Base-by-base conservation (phyloP, 1,140 invertebrate genomes). In the Apis mellifera region DNA sequence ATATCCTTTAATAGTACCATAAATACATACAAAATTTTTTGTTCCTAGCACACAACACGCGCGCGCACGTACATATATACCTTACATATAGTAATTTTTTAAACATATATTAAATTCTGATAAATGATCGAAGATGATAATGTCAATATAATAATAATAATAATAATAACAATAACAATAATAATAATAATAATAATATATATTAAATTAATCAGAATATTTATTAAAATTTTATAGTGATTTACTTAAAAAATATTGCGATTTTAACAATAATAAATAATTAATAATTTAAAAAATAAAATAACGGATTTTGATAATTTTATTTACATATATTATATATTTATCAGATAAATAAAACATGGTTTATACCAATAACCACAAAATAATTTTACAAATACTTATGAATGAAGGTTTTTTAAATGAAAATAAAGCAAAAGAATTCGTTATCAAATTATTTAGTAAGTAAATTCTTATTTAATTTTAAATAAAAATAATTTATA, bases 381-480 rank as follows among this genome's bases (percentile, higher is more conserved):
- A 88, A 23, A 71, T 69, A 19, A 1, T 88, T 66, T 52, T 88
- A 17, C 87, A 88, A 85, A 13, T 65, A 26, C 32, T 88, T 59
- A 70, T 88, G 8, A 57, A 88, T 0, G 32, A 85, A 23, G 87
- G 87, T 42, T 17, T 82, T 72, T 50, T 88, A 12, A 21, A 52
- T 8, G 86, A 88, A 52, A 48, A 64, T 42, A 55, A 54, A 5
- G 59, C 32, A 19, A 80, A 78, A 17, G 57, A 85, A 19, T 71
- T 88, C 13, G 17, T 85, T 59, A 78, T 83, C 0, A 66, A 65
- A 7, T 85, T 88, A 59, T 88, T 88, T 75, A 71, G 87, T 88
- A 88, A 19, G 72, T 68, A 66, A 57, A n/a, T 52, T 23, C 1
- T 66, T 70, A 72, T 54, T 3, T 26, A 42, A 5, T 32, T 23